These are phyloP conservation scores for Chiloscyllium plagiosum DNA, from an alignment of 2,113 vertebrate species.

Conservation along the genomic window DNA sequence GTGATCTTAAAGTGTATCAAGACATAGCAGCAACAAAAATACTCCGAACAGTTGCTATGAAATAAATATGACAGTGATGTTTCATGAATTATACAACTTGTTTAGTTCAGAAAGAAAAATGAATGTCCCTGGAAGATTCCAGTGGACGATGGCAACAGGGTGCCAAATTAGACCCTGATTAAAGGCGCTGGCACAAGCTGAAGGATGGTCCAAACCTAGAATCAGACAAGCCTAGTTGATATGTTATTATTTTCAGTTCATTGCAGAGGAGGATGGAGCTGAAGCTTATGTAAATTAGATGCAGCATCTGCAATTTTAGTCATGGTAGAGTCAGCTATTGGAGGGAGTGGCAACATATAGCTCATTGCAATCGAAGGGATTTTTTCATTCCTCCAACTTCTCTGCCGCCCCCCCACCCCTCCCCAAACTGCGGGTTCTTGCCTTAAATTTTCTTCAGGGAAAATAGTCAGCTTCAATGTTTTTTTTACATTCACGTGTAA, in stretches of 20 bases:
- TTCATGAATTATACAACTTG: constrained; percentile 29
- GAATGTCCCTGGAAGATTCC: not conserved
- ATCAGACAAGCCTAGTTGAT: not conserved
- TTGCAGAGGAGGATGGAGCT: not conserved
- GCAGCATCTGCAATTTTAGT: not conserved
- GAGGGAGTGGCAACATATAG: not conserved
- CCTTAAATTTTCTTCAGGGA: not conserved
- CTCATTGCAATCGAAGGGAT: too few species aligned
- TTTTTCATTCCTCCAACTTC: not conserved
- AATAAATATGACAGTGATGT: constrained; percentile 26
- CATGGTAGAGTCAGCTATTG: not conserved
- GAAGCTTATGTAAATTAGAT: constrained; percentile 8
- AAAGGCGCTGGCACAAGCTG: not conserved
- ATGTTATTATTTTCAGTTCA: not conserved
- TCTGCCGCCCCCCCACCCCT: too few species aligned
- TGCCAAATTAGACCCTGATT: not conserved
- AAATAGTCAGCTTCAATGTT: not conserved
- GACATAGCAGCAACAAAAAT: not conserved
- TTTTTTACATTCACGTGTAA: not conserved
- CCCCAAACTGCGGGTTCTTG: not conserved
- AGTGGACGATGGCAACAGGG: constrained; percentile 5
- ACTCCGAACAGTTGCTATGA: constrained; percentile 5
- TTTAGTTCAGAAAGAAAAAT: not conserved
- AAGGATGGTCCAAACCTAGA: not conserved
- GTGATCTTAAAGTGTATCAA: not conserved